Base-by-base conservation (phyloP, 2,888 invertebrate species). In the Caenorhabditis japonica region DNA sequence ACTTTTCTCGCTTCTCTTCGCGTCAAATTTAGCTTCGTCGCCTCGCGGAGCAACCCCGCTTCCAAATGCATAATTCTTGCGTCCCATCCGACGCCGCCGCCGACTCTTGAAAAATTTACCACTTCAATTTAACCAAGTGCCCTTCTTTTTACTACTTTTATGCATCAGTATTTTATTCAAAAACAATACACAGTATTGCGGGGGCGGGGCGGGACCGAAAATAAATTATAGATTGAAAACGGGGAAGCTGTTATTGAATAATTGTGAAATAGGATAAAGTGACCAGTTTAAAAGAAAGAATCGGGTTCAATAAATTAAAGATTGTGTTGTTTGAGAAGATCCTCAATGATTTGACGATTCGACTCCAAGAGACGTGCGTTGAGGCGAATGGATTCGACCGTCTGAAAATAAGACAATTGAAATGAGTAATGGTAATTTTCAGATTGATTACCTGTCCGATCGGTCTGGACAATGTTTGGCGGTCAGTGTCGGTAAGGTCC, bases 371-470 rank as follows among this genome's bases (percentile, higher is more conserved):
- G 73, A 33, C 72, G 64, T 8, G 74, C 72, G 44, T 64, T 75
- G 23, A 82, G 59, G 17, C 74, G 76, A 46, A 83, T 81, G 3
- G 61, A 53, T 53, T 83, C 83, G 21, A 74, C 74, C 12, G 74
- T 74, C 68, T 73, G 51, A 21, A 72, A 71, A 13, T 25, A 30
- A 17, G 8, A 27, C n/a, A n/a, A n/a, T n/a, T n/a, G n/a, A n/a
- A n/a, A n/a, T n/a, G n/a, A n/a, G n/a, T n/a, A n/a, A n/a, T n/a
- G n/a, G n/a, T n/a, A n/a, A n/a, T n/a, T n/a, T n/a, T n/a, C n/a
- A n/a, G n/a, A n/a, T n/a, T n/a, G n/a, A n/a, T n/a, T n/a, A 79
- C 77, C 75, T 86, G 86, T 10, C 75, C 70, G 52, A 86, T 83
- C 19, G 84, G 84, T 34, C 85, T 78, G n/a, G 81, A 77, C 38